These are phyloP conservation scores for Acanthosepion lycidas DNA, from an alignment of 2,888 invertebrate genomes.

Conservation along the genomic window DNA sequence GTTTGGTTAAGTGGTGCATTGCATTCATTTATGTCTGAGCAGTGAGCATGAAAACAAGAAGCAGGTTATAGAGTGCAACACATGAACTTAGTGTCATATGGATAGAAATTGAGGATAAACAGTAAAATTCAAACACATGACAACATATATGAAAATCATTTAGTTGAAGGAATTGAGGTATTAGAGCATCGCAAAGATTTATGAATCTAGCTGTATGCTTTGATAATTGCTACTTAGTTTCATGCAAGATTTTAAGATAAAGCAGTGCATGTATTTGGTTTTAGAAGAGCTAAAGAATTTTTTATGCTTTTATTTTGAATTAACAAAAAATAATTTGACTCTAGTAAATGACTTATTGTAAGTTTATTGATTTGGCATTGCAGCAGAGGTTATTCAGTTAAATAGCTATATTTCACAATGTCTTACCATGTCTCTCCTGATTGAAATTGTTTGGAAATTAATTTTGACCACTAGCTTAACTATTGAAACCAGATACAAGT, in stretches of 20 bases:
- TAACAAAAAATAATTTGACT: neutral
- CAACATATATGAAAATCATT: neutral
- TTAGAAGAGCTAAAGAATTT: neutral
- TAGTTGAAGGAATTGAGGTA: neutral
- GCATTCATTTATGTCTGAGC: constrained; percentile 62
- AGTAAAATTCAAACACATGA: neutral
- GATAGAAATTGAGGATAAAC: neutral
- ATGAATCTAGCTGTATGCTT: neutral
- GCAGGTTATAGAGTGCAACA: constrained; percentile 24
- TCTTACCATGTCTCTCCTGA: neutral
- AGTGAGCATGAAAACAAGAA: neutral
- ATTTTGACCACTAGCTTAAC: neutral
- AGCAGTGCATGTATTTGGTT: neutral
- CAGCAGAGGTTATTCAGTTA: neutral
- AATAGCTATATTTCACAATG: neutral
- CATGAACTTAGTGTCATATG: neutral
- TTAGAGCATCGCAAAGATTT: neutral
- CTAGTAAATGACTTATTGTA: neutral
- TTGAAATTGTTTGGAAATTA: neutral
- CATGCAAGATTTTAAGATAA: neutral
- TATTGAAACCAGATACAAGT: neutral
- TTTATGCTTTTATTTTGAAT: neutral
- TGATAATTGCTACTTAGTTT: neutral
- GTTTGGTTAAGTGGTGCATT: constrained; percentile 41
- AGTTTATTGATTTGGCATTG: neutral